A percentile compares a stretch with the other conserved stretches of the same genome.
phyloP scores from a whole-genome alignment of 1,140 invertebrate genomes.

The Trichogramma pretiosum region DNA sequence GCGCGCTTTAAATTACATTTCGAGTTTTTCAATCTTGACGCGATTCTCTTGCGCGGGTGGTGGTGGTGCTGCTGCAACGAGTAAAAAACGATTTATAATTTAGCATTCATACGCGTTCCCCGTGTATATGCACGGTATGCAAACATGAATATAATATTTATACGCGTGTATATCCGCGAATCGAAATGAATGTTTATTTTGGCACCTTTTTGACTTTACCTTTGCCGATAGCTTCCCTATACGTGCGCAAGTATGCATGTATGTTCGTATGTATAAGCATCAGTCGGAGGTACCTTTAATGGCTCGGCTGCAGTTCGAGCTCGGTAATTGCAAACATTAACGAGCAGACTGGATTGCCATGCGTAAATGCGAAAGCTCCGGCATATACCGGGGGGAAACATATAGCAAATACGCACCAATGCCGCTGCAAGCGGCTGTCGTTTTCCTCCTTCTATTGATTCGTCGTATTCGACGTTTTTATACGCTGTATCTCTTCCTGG shows the following conservation, averaged over 20 bases:
- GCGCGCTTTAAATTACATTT: constrained; percentile 13
- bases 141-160: no score
- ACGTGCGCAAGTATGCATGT: no score
- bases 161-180: neutral
- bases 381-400: no score
- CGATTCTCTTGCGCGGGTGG: constrained; percentile 1
- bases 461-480: constrained; percentile 8
- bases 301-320: no score
- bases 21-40: constrained; percentile 11
- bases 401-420: no score
- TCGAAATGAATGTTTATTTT: constrained; percentile 26
- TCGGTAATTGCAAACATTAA: constrained; percentile 36
- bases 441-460: constrained; percentile 8
- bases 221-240: no score
- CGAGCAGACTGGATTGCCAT: constrained; percentile 31
- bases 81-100: no score
- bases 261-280: no score
- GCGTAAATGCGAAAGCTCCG: constrained; percentile 28
- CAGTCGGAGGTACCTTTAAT: constrained; percentile 32
- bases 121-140: constrained; percentile 9
- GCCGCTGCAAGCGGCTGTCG: neutral
- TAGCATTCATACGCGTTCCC: no score
- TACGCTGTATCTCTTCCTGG: no score
- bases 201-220: constrained; percentile 29
- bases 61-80: no score